Base-by-base conservation (phyloP, 2,888 invertebrate genomes). In the Pollenia angustigena region DNA sequence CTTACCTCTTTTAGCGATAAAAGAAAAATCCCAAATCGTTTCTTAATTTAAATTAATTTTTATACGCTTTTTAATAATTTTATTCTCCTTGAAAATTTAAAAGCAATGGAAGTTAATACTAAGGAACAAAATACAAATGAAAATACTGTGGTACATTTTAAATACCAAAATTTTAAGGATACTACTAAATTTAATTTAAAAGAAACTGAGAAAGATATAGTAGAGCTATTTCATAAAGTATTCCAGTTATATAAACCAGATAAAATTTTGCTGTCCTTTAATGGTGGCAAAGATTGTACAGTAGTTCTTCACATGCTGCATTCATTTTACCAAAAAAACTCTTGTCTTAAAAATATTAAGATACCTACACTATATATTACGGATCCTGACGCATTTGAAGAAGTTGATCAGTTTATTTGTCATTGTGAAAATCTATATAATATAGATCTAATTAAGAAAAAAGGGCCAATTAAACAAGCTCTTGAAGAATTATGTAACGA, bases 231-330 rank as follows among this genome's bases (percentile, higher is more conserved):
- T 76, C 93, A 94, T 90, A 92, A 95, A 91, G 95, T 96, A 85
- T 95, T 96, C 89, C 92, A 94, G 64, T 91, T 94, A 71, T 97
- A 95, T 92, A 94, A 95, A n/a, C 92, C 96, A 23, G 95, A 96
- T 78, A 96, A 98, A 93, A 94, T 98, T 16, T 98, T 98, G 90
- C 92, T 99, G 46, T 97, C 98, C 42, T 99, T 99, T 93, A 99
- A 99, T 92, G 99, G 99, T 4, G 99, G 99, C 1, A 99, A 99
- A 94, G 99, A 99, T 94, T 99, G 99, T 92, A 99, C 99, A 0
- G 98, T 97, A 0, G 94, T 99, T 14, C 94, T 99, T 52, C 97
- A 98, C 92, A 92, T 98, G 87, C 93, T 93, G 14, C 90, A 90
- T 72, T 89, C 88, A 12, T 92, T 90, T 82, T 90, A 90, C 10